Conservation (phyloP, 1,140 invertebrate species). For the Zaprionus nigranus region DNA sequence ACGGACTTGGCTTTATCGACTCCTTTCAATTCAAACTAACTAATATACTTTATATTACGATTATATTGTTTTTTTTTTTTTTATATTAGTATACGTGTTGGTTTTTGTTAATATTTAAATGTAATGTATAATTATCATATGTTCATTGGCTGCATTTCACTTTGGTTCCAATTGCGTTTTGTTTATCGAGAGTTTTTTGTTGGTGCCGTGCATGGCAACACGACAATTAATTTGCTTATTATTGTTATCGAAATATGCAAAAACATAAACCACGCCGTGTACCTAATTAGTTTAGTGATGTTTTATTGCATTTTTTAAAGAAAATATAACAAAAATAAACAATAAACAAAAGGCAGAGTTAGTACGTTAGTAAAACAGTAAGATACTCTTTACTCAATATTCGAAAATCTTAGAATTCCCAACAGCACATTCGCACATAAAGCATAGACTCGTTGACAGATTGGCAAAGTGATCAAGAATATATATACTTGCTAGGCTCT, state of each 20-base stretch:
- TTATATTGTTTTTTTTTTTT: background rate
- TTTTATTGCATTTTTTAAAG: background rate
- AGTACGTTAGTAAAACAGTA: background rate
- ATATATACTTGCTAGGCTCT: too few species aligned
- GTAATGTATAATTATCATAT: too few species aligned
- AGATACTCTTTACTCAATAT: too few species aligned
- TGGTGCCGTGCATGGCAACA: background rate
- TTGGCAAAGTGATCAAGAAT: too few species aligned
- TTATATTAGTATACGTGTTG: background rate
- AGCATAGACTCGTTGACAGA: too few species aligned
- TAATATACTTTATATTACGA: background rate
- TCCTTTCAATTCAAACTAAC: background rate
- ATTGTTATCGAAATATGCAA: background rate
- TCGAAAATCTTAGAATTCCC: too few species aligned
- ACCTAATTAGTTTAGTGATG: background rate
- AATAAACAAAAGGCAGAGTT: too few species aligned
- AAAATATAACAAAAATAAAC: background rate
- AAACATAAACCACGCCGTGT: background rate
- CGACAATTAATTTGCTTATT: constrained; percentile 3
- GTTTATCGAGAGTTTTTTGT: background rate
- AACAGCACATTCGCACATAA: too few species aligned
- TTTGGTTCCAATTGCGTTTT: background rate
- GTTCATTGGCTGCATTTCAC: background rate
- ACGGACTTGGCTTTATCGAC: too few species aligned
- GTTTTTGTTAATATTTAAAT: background rate